phyloP scores from a whole-genome alignment of 1,140 invertebrate species.

The Sycophila sp. region DNA sequence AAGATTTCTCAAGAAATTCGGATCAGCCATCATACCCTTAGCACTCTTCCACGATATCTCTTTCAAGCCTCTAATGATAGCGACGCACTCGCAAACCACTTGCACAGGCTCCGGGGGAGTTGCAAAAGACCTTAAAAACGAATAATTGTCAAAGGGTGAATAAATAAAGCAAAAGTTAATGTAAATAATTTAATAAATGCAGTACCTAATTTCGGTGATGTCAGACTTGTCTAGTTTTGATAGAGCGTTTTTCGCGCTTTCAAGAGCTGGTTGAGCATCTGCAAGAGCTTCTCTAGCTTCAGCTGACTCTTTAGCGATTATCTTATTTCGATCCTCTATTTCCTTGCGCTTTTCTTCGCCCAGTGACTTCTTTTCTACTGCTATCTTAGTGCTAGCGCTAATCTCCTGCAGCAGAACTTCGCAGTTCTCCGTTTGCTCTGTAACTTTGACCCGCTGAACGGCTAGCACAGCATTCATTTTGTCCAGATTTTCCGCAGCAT shows the following conservation, averaged over 20 bases:
- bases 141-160: background rate
- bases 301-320: constrained; percentile 81
- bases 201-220: constrained; percentile 85
- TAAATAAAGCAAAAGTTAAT: background rate
- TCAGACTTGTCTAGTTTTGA: constrained; percentile 86
- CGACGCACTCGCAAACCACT: constrained; percentile 87
- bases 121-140: constrained; percentile 79
- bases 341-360: constrained; percentile 81
- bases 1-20: constrained; percentile 80
- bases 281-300: constrained; percentile 83
- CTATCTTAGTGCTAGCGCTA: constrained; percentile 71
- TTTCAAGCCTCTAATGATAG: constrained; percentile 81
- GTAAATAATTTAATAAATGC: background rate
- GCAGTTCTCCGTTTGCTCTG: constrained; percentile 79
- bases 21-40: constrained; percentile 90
- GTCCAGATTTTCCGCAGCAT: constrained; percentile 78
- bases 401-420: constrained; percentile 78
- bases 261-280: constrained; percentile 82
- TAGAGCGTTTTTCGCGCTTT: constrained; percentile 81
- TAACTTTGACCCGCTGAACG: constrained; percentile 80
- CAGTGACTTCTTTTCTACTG: constrained; percentile 78
- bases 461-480: constrained; percentile 79
- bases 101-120: constrained; percentile 91
- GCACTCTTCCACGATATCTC: constrained; percentile 91
- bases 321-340: constrained; percentile 80